These are phyloP conservation scores for Coranthus polyacanthus DNA, from an alignment of 2,797 vertebrate species.

Conservation along the genomic window DNA sequence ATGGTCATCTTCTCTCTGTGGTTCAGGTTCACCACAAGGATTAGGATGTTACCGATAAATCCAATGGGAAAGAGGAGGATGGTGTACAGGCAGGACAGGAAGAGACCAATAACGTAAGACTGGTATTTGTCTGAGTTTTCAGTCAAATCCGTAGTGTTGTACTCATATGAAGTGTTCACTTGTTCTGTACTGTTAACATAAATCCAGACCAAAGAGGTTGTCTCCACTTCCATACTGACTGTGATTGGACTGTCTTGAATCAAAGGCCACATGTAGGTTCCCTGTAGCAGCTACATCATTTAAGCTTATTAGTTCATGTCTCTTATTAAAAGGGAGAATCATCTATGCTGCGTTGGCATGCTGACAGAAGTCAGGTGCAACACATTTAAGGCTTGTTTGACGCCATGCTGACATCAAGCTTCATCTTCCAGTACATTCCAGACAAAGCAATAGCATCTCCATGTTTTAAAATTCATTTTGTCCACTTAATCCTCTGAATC, in stretches of 20 bases:
- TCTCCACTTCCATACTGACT: slow-evolving; percentile 88
- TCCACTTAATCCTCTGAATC: slow-evolving; percentile 61
- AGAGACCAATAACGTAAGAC: slow-evolving; percentile 91
- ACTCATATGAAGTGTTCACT: slow-evolving; percentile 81
- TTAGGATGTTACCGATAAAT: slow-evolving; percentile 96
- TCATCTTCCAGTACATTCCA: slow-evolving; percentile 52
- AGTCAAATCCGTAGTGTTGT: slow-evolving; percentile 77
- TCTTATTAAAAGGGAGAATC: slow-evolving; percentile 61
- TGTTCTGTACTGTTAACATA: slow-evolving; percentile 84
- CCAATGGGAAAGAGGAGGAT: slow-evolving; percentile 97
- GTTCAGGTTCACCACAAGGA: slow-evolving; percentile 95
- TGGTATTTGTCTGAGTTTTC: slow-evolving; percentile 83
- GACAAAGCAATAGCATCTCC: slow-evolving; percentile 60
- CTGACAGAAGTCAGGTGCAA: slow-evolving; percentile 56
- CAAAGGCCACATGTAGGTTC: slow-evolving; percentile 64
- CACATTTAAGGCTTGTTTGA: slow-evolving; percentile 54
- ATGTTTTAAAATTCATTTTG: slow-evolving; percentile 62
- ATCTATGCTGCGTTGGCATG: slow-evolving; percentile 73
- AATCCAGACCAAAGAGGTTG: slow-evolving; percentile 76
- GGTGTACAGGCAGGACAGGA: slow-evolving; percentile 96
- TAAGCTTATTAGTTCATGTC: slow-evolving; percentile 50
- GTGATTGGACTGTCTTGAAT: slow-evolving; percentile 59
- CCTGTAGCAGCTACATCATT: slow-evolving; percentile 78
- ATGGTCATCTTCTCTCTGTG: slow-evolving; percentile 97
- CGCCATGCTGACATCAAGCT: slow-evolving; percentile 65